phyloP scores from a whole-genome alignment of 2,888 invertebrate genomes.

The Crocallis elinguaria region DNA sequence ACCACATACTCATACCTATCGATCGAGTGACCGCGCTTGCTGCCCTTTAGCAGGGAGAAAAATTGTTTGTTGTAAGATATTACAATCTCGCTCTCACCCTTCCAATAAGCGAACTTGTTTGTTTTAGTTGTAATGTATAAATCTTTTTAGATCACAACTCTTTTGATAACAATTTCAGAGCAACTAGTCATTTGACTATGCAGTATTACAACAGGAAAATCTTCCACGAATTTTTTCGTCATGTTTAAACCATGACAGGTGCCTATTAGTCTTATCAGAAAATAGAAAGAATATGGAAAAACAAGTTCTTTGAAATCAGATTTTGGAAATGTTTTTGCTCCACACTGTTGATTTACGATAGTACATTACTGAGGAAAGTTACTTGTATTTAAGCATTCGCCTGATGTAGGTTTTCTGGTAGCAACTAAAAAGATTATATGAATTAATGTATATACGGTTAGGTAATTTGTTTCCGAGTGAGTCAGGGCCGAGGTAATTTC shows the following conservation, averaged over 20 bases:
- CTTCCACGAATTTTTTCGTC: no score
- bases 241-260: no score
- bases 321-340: no score
- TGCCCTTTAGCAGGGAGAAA: slow-evolving; percentile 17
- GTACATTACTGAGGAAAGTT: neutral
- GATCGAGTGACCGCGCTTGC: slow-evolving; percentile 32
- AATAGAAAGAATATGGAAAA: no score
- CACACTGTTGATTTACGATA: neutral
- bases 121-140: slow-evolving; percentile 8
- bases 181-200: neutral
- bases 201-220: neutral
- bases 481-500: slow-evolving; percentile 6
- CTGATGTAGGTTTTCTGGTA: neutral
- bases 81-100: slow-evolving; percentile 13
- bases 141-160: neutral
- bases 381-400: neutral
- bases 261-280: no score
- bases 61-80: slow-evolving; percentile 24
- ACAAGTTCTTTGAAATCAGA: no score
- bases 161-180: slow-evolving; percentile 3
- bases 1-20: slow-evolving; percentile 34
- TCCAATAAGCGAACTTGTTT: slow-evolving; percentile 14
- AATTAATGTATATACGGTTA: slow-evolving; percentile 19
- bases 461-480: slow-evolving; percentile 17
- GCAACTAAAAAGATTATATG: slow-evolving; percentile 15